A percentile compares a stretch with the other conserved stretches of the same genome.
These are phyloP conservation scores for Hirtodrosophila cameraria DNA, from an alignment of 2,888 invertebrate genomes.

Conservation along the genomic window DNA sequence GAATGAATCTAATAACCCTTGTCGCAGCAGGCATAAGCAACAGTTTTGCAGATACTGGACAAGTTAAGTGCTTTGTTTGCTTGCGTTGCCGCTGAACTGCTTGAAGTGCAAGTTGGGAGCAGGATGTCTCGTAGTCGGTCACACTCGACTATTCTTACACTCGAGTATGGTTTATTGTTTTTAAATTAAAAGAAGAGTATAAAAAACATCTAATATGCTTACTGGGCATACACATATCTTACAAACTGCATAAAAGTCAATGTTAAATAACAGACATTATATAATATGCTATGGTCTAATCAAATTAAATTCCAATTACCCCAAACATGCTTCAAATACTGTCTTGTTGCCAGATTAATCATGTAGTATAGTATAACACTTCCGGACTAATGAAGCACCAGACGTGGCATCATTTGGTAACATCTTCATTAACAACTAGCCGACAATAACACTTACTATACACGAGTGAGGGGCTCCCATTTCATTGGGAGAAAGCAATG, in stretches of 20 bases:
- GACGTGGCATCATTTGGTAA: constrained; percentile 47
- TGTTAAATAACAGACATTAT: constrained; percentile 52
- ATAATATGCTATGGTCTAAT: constrained; percentile 56
- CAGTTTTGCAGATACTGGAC: no score
- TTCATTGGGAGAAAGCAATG: constrained; percentile 21
- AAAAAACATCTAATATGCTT: not conserved
- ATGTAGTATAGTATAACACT: constrained; percentile 76
- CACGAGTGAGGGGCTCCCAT: constrained; percentile 51
- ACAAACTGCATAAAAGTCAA: not conserved
- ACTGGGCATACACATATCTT: not conserved
- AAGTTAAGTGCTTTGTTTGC: no score
- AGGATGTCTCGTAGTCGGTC: no score
- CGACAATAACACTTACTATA: constrained; percentile 53
- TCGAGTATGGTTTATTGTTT: no score
- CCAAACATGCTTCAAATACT: constrained; percentile 38
- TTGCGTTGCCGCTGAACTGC: no score
- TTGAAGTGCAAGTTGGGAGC: no score
- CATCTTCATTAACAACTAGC: constrained; percentile 71
- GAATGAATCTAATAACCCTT: no score
- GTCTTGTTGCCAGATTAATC: constrained; percentile 35
- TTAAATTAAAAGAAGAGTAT: no score
- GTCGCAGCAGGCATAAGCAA: no score
- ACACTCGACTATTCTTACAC: no score
- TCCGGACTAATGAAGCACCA: constrained; percentile 71
- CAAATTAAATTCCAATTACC: constrained; percentile 62